Base-by-base conservation (phyloP, 2,888 invertebrate species). In the Acrocyrtus sp. region DNA sequence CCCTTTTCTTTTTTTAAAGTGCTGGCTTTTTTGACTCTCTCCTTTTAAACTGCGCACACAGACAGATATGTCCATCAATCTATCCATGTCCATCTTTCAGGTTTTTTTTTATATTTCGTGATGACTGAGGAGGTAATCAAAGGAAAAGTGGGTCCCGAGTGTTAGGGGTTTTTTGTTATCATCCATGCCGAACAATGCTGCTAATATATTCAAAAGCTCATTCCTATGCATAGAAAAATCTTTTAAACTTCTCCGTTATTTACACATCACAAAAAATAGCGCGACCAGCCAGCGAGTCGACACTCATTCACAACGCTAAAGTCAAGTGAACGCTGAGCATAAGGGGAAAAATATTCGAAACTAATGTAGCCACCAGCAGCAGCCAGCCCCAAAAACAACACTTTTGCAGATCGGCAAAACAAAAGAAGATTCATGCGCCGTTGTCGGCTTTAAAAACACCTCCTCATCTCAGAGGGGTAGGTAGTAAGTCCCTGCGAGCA, bases 231-330 rank as follows among this genome's bases (percentile, higher is more conserved):
- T 66, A 58, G 39, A 43, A 27, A 48, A 47, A 24, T 12, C 39
- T 39, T 61, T 41, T 47, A 54, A 50, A 22, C 57, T 57, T 41
- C 41, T 47, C 72, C 63, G 72, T 65, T 72, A 72, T 65, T 65
- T 72, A 43, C 58, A 27, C 57, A 70, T 12, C 48, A 56, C 41
- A 15, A 15, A n/a, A n/a, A n/a, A n/a, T 19, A 3, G 15, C 26
- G 21, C 58, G 43, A 60, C 48, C 5, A 39, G 34, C 39, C 34
- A 51, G 19, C 48, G 45, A 45, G n/a, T 45, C 22, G 21, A 50
- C 19, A 12, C 34, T 34, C 34, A 34, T 34, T 34, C 34, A 34
- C 34, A 5, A 34, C n/a, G n/a, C n/a, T n/a, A n/a, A n/a, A n/a
- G n/a, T n/a, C n/a, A n/a, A n/a, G n/a, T n/a, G n/a, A n/a, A n/a